These are phyloP conservation scores for Pachliopta kotzebuea DNA, from an alignment of 2,888 invertebrate species.

Conservation along the genomic window DNA sequence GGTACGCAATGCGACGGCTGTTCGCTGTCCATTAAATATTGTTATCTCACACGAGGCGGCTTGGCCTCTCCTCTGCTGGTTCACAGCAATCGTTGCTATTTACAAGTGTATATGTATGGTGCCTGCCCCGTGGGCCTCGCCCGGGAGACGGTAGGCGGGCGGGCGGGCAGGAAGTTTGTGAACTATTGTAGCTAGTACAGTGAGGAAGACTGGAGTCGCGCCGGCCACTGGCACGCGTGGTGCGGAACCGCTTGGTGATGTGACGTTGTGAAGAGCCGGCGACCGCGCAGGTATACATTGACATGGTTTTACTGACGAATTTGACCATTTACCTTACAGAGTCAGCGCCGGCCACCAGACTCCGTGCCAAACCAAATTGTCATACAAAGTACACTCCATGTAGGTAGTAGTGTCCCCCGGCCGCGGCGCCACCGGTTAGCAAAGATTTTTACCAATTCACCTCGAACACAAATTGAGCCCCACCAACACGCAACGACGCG, in stretches of 20 bases:
- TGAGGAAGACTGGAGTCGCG: constrained; percentile 26
- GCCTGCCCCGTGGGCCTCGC: background rate
- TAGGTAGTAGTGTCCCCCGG: background rate
- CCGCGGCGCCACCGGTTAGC: no score
- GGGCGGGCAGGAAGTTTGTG: background rate
- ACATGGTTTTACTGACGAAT: constrained; percentile 56
- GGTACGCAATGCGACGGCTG: no score
- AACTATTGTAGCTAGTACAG: background rate
- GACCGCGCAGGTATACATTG: constrained; percentile 34
- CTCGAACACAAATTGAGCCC: no score
- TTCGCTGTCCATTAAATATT: no score
- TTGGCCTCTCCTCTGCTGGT: no score
- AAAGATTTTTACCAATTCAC: no score
- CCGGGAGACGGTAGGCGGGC: no score
- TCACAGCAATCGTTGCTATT: no score
- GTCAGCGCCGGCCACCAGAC: constrained; percentile 53
- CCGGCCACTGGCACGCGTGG: constrained; percentile 9
- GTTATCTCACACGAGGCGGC: background rate
- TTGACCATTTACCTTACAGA: constrained; percentile 76
- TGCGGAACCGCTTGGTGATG: constrained; percentile 36
- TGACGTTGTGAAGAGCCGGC: constrained; percentile 50
- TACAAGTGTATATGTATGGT: no score
- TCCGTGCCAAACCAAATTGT: constrained; percentile 57
- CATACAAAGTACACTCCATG: constrained; percentile 25
- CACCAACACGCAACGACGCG: no score